Base-by-base conservation (phyloP, 1,140 invertebrate genomes). In the Ceratina australensis region DNA sequence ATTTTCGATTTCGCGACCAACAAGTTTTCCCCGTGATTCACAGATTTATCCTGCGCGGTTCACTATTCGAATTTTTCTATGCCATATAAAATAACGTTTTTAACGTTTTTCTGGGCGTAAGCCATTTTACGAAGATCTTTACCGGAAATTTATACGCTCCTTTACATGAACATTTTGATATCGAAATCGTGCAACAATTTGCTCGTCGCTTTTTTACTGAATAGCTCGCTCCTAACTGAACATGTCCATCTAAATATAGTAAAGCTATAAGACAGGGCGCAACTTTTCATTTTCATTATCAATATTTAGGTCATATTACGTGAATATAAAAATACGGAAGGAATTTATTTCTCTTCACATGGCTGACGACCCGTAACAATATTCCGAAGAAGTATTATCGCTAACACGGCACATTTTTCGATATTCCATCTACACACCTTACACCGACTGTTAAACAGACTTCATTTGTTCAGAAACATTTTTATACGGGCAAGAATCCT, bases 391-490 rank as follows among this genome's bases (percentile, higher is more conserved):
- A 33, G 18, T 22, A 64, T 50, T 56, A 22, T 24, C 22, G 66
- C 16, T 60, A 33, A 61, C 56, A 47, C 47, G 66, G 49, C 57
- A 47, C 13, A 61, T 52, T 8, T 71, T 77, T 71, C 74, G 12
- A 33, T 26, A 42, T 49, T 52, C 50, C 57, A 42, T 33, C 33
- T 61, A 28, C 47, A 54, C 74, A 61, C 57, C 13, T 54, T 54
- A 61, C 20, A 77, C 2, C 67, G 26, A 60, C 49, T 52, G 49
- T 22, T 77, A 54, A 42, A 50, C 24, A 54, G 67, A 8, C 74
- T 49, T 56, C 47, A 76, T 47, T 71, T 71, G 59, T 69, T 71
- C 56, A 47, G 67, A 47, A 28, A 77, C 67, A 42, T 42, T 52
- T 57, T 67, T 69, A 50, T 63, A 59, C 22, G 61, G 60, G 20